A percentile compares a stretch with the other conserved stretches of the same genome.
These are phyloP conservation scores for Sweltsa coloradensis DNA, from an alignment of 1,140 invertebrate genomes.

Conservation along the genomic window DNA sequence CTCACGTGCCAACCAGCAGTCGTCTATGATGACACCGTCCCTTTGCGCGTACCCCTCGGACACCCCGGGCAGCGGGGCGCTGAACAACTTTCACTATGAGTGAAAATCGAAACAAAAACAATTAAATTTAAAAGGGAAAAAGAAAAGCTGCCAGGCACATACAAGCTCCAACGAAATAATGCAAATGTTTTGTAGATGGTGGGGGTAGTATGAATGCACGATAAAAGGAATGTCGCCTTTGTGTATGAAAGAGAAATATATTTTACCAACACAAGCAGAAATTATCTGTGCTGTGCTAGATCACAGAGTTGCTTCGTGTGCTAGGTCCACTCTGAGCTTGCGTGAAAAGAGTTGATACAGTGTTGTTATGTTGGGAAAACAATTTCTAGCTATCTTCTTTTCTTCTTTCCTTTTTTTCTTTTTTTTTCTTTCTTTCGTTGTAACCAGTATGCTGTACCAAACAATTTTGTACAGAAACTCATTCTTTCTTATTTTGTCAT, in stretches of 20 bases:
- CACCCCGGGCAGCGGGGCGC: slow-evolving; percentile 37
- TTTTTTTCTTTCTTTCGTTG: too few species aligned
- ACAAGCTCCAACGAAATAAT: background rate
- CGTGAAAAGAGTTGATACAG: too few species aligned
- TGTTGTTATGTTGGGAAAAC: too few species aligned
- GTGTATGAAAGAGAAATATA: background rate
- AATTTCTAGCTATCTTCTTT: too few species aligned
- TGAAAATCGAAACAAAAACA: slow-evolving; percentile 7
- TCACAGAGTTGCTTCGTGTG: too few species aligned
- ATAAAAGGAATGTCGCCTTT: background rate
- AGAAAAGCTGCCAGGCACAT: background rate
- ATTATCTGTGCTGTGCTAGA: too few species aligned
- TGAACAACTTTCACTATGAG: slow-evolving; percentile 43
- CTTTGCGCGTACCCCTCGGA: slow-evolving; percentile 42
- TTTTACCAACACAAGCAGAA: too few species aligned
- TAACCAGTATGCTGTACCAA: too few species aligned
- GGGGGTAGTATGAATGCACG: background rate
- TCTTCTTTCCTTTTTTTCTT: too few species aligned
- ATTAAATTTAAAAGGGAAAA: slow-evolving; percentile 10
- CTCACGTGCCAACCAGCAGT: slow-evolving; percentile 42
- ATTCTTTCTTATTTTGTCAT: too few species aligned
- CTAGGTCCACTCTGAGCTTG: too few species aligned
- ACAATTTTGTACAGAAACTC: too few species aligned
- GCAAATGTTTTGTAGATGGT: background rate
- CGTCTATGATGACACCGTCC: slow-evolving; percentile 45